Conservation (phyloP, 2,888 invertebrate genomes). For the Zootermopsis nevadensis region DNA sequence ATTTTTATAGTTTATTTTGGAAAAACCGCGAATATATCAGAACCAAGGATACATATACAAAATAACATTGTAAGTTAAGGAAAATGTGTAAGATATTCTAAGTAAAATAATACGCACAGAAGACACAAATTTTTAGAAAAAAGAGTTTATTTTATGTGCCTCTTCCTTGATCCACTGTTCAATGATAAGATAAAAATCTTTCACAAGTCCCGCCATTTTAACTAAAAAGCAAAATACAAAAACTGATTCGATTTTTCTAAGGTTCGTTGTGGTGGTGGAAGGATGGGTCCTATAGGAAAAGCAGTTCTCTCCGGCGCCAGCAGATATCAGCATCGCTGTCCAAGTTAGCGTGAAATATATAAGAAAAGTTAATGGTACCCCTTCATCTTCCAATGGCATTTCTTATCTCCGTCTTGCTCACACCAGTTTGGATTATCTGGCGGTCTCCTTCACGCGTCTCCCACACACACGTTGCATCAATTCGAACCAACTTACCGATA, state of each 20-base stretch:
- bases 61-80: too few species aligned
- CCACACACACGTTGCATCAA: conserved; percentile 42
- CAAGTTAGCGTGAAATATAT: conserved; percentile 52
- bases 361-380: conserved; percentile 51
- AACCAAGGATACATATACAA: too few species aligned
- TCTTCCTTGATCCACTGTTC: background rate
- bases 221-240: conserved; percentile 4
- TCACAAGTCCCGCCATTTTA: background rate
- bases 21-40: too few species aligned
- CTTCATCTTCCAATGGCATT: conserved; percentile 48
- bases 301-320: conserved; percentile 48
- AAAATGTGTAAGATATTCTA: too few species aligned
- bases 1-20: too few species aligned
- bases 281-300: conserved; percentile 31
- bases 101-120: too few species aligned
- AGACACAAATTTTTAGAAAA: too few species aligned
- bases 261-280: background rate
- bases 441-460: background rate
- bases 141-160: too few species aligned
- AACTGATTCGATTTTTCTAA: background rate
- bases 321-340: conserved; percentile 50
- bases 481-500: conserved; percentile 33
- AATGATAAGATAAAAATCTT: conserved; percentile 29
- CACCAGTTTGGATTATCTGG: conserved; percentile 1
- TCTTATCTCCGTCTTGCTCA: conserved; percentile 16